phyloP scores from a whole-genome alignment of 2,113 vertebrate species.

The Pardalotus punctatus region DNA sequence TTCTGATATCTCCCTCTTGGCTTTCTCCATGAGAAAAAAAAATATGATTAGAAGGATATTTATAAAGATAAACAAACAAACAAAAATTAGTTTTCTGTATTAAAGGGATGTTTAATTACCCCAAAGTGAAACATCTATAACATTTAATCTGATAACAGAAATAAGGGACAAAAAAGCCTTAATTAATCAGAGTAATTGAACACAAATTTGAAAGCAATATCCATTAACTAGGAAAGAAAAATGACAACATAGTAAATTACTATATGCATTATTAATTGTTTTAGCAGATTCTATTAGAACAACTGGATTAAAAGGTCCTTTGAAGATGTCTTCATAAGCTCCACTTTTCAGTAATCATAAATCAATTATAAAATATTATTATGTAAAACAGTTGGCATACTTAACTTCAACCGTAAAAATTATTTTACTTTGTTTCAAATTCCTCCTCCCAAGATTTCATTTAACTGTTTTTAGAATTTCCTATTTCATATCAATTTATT shows the following conservation, averaged over 20 bases:
- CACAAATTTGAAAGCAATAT: conserved; percentile 30
- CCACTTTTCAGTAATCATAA: conserved; percentile 36
- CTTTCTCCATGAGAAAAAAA: not conserved
- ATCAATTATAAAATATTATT: conserved; percentile 17
- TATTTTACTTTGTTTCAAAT: not conserved
- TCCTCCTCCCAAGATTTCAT: not conserved
- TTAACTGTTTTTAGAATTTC: not conserved
- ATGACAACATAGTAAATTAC: conserved; percentile 29
- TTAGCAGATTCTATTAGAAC: conserved; percentile 49
- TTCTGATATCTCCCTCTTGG: not conserved
- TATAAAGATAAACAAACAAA: conserved; percentile 14
- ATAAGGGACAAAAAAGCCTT: conserved; percentile 14
- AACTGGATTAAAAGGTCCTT: conserved; percentile 46
- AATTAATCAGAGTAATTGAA: conserved; percentile 57
- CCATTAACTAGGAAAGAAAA: conserved; percentile 50
- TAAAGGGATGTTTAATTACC: conserved; percentile 43
- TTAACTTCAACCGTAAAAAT: not conserved
- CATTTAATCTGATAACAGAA: conserved; percentile 31
- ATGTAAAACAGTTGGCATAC: not conserved
- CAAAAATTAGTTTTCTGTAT: conserved; percentile 4
- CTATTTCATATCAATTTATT: not conserved
- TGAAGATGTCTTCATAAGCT: conserved; percentile 28
- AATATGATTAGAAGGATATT: not conserved
- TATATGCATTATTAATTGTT: conserved; percentile 62
- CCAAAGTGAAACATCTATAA: conserved; percentile 19